Conservation (phyloP, 2,113 vertebrate species). For the Panthera leo region DNA sequence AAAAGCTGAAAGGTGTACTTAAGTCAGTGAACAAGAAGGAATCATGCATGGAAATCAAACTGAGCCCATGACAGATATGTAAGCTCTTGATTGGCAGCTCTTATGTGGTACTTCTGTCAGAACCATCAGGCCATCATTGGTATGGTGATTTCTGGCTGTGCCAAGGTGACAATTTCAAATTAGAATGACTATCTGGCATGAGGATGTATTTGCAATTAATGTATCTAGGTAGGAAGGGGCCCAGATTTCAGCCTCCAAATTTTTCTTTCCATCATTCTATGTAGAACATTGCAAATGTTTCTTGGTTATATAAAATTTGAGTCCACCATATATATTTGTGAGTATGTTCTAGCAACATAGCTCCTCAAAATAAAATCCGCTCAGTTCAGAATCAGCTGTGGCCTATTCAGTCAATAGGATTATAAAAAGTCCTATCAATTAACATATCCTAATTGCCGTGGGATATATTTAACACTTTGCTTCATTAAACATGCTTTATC, state of each 20-base stretch:
- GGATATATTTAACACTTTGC: neutral
- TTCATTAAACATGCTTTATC: constrained; percentile 1
- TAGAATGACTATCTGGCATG: constrained; percentile 46
- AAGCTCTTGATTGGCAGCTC: neutral
- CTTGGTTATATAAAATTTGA: neutral
- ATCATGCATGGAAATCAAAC: neutral
- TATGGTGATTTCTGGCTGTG: constrained; percentile 1
- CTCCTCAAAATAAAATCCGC: constrained; percentile 31
- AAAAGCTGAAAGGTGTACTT: neutral
- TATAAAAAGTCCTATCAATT: neutral
- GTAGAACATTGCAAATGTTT: neutral
- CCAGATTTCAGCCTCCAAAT: constrained; percentile 17
- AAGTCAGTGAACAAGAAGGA: neutral
- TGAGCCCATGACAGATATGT: neutral
- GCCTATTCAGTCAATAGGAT: neutral
- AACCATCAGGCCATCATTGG: neutral
- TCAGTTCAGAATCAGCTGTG: neutral
- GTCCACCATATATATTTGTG: neutral
- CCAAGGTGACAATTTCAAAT: neutral
- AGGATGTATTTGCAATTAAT: constrained; percentile 36
- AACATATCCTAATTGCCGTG: neutral
- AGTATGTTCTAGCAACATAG: neutral
- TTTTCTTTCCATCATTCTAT: neutral
- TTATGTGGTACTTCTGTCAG: neutral
- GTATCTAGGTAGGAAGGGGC: neutral